Evolutionary conservation across 2,888 invertebrate species (phyloP).

Genomic region (Diarsia mendica): DNA sequence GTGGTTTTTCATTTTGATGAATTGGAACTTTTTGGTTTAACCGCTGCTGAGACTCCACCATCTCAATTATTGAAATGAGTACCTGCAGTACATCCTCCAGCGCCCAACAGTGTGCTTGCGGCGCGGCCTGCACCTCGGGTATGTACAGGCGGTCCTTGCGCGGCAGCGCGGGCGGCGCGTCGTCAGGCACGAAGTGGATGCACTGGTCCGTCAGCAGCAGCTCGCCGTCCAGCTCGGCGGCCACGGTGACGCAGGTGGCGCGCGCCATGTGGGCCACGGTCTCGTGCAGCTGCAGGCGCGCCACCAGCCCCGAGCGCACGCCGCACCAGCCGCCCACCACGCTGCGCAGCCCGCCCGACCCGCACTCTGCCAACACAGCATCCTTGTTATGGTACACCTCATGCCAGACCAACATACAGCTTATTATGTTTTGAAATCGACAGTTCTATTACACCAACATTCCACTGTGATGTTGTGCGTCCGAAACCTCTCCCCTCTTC

Average conservation of each 20-base stretch:
- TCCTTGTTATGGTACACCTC: no score
- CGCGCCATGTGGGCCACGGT: conserved; percentile 94
- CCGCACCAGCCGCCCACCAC: conserved; percentile 76
- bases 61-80: no score
- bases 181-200: conserved; percentile 87
- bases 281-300: conserved; percentile 93
- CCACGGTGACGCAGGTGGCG: conserved; percentile 94
- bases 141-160: conserved; percentile 48
- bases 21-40: no score
- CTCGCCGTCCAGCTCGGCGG: conserved; percentile 94
- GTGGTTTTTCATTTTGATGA: no score
- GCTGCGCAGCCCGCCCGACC: conserved; percentile 72
- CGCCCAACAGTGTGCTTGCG: conserved; percentile 83
- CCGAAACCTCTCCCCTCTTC: no score
- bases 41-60: no score
- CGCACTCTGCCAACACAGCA: not conserved
- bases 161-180: conserved; percentile 88
- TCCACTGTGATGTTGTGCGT: no score
- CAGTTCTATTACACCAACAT: no score
- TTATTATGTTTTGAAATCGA: no score
- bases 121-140: conserved; percentile 70
- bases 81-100: conserved; percentile 78
- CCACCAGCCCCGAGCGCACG: conserved; percentile 87
- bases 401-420: not conserved
- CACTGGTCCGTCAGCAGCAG: conserved; percentile 94